Base-by-base conservation (phyloP, 2,888 invertebrate genomes). In the Caenorhabditis sp. region DNA sequence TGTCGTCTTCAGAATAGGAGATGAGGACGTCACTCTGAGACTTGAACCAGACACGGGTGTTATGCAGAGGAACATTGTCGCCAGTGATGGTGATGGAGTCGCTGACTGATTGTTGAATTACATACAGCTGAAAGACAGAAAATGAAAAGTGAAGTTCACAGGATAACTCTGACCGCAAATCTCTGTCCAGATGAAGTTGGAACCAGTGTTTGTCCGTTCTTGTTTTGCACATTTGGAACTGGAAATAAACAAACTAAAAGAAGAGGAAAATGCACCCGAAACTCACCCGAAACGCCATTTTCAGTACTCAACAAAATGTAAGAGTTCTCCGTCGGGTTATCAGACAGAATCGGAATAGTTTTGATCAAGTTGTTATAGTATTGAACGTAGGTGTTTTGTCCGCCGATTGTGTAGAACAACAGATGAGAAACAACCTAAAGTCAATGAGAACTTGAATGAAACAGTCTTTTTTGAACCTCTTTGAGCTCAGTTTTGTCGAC, bases 31-130 rank as follows among this genome's bases (percentile, higher is more conserved):
- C 68, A 15, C 71, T 65, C 17, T 7, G 9, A 11, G 71, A 65
- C 11, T 46, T 35, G 53, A 77, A 77, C 71, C 65, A 77, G 20
- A 76, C 70, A 35, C 76, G 70, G n/a, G 63, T 61, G 15, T 32
- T 70, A 43, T 76, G 76, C 17, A 46, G 5, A n/a, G 75, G 66
- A 20, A 62, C 30, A 13, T 37, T 59, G 43, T 59, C 59, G 15
- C 58, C 70, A 0, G 61, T 20, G 24, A 75, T 70, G n/a, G 50
- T 26, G 1, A 77, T 30, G 0, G 61, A 41, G 27, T 59, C 65
- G 15, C 48, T 56, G 5, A 43, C 59, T 15, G 66, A 66, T 43
- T 65, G 59, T 2, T 11, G n/a, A 5, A 43, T 17, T 2, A 43
- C 45, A 22, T 56, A 77, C 8, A 77, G 30, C 65, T 71, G 71